A percentile compares a stretch with the other conserved stretches of the same genome.
These are phyloP conservation scores for Zootoca vivipara DNA, from an alignment of 2,113 vertebrate species.

Conservation along the genomic window DNA sequence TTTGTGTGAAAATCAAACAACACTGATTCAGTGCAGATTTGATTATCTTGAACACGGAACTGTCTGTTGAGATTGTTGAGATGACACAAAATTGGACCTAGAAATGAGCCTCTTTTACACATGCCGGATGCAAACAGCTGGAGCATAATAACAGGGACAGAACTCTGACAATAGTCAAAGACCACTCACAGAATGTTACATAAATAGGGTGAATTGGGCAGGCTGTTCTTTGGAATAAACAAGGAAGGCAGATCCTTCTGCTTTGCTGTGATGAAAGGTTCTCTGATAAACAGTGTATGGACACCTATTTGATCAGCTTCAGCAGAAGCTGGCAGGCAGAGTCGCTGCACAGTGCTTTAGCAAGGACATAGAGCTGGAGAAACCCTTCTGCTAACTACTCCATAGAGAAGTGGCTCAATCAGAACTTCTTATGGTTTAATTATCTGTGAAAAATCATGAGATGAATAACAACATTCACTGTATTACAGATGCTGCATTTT, in stretches of 20 bases:
- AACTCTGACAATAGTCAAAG: no score
- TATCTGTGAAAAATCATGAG: neutral
- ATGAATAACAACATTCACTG: neutral
- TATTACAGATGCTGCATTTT: neutral
- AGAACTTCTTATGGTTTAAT: neutral
- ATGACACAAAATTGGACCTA: neutral
- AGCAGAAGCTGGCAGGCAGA: neutral
- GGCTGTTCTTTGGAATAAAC: neutral
- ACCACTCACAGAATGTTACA: neutral
- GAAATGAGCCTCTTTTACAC: neutral
- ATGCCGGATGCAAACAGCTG: neutral
- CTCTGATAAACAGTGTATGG: neutral
- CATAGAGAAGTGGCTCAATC: neutral
- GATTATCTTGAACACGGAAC: neutral
- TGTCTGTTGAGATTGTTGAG: neutral
- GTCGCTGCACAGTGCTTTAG: no score
- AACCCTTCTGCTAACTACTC: neutral
- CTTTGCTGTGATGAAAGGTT: neutral
- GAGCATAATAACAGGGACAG: neutral
- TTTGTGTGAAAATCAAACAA: conserved; percentile 5
- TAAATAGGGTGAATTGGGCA: neutral
- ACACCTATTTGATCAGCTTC: neutral
- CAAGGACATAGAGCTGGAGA: no score
- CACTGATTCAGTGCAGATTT: neutral
- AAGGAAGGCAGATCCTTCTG: neutral